These are phyloP conservation scores for Typhlichthys subterraneus DNA, from an alignment of 2,797 vertebrate species.

Conservation along the genomic window DNA sequence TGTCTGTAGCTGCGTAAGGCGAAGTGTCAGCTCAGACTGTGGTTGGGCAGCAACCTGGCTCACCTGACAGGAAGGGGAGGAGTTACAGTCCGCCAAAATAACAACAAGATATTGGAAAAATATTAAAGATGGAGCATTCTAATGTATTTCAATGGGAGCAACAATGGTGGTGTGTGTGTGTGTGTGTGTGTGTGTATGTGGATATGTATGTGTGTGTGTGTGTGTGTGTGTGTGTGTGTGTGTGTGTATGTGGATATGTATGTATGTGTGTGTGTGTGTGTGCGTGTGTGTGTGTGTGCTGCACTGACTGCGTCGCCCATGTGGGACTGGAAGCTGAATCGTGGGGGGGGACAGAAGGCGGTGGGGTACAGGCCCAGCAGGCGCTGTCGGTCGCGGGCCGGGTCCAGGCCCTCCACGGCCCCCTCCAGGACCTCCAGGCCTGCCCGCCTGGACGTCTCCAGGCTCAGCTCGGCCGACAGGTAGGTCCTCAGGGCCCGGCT, in stretches of 20 bases:
- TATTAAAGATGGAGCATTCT: neutral
- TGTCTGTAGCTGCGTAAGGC: constrained; percentile 94
- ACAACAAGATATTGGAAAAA: too few species aligned
- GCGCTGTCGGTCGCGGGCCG: constrained; percentile 90
- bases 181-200: neutral
- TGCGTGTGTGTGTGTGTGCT: neutral
- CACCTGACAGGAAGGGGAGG: constrained; percentile 77
- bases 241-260: neutral
- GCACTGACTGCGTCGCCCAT: constrained; percentile 92
- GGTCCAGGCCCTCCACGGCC: constrained; percentile 93
- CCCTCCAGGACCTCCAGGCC: constrained; percentile 95
- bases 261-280: neutral
- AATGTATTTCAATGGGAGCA: neutral
- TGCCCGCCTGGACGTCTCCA: constrained; percentile 93
- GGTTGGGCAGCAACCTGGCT: constrained; percentile 91
- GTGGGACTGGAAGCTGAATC: constrained; percentile 94
- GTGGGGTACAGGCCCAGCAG: constrained; percentile 96
- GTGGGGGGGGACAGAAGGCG: constrained; percentile 92
- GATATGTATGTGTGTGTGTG: neutral
- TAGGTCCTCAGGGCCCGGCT: constrained; percentile 93
- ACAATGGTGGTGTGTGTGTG: neutral
- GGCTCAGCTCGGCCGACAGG: constrained; percentile 93
- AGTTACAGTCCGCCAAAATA: neutral
- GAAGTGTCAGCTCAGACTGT: constrained; percentile 90
- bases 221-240: neutral